Base-by-base conservation (phyloP, 2,113 vertebrate species). In the Oncorhynchus kisutch region DNA sequence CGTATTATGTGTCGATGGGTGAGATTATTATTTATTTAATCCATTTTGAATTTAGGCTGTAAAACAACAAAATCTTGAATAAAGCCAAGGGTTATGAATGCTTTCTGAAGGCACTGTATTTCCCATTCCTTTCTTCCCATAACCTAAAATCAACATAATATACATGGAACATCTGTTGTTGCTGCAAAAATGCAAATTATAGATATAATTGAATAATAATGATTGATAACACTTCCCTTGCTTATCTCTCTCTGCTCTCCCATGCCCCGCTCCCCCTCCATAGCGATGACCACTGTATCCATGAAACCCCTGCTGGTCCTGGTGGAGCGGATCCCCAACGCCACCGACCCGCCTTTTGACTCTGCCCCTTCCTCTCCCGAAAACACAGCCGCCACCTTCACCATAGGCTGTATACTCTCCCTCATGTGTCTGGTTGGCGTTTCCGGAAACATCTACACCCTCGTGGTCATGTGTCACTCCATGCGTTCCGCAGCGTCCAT, bases 391-490 rank as follows among this genome's bases (percentile, higher is more conserved):
- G 94, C 95, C 75, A 96, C 92, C 1, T 94, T 95, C 18, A 90
- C 94, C 82, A 95, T 99, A 0, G 95, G 96, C 78, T 94, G 89
- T 0, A 94, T 96, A 76, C 93, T 97, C 14, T 96, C 95, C 5
- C 83, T 96, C 67, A 96, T 97, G 96, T 97, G 95, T 13, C 89
- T 97, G 2, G 81, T 95, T 0, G 96, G 96, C 5, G 94, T 96
- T 31, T 93, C 93, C 0, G 96, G 96, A 78, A 97, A 97, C 0
- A 90, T 97, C 84, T 97, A 97, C 88, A 97, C 96, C 7, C 88
- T 97, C 76, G 95, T 97, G 72, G 94, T 97, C 75, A 96, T 96
- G 95, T 96, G 94, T 84, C 95, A 96, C 4, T 96, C 95, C 79
- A 91, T 97, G 94, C 88, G 94, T 0, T 93, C 93, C 0, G 94